A percentile compares a stretch with the other conserved stretches of the same genome.
phyloP scores from a whole-genome alignment of 1,140 invertebrate species.

The Apis dorsata region DNA sequence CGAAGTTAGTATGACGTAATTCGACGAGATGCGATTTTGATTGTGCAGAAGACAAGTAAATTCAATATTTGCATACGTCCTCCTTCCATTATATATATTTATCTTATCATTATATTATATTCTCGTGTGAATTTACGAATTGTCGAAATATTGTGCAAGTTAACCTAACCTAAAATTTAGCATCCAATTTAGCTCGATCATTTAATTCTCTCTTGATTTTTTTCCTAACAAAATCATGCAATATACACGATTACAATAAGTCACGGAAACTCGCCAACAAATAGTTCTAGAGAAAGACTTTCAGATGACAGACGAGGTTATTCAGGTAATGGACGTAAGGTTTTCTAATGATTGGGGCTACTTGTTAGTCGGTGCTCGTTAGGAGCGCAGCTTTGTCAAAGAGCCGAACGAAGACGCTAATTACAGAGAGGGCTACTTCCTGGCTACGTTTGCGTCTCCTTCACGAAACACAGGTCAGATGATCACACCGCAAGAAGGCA shows the following conservation, averaged over 20 bases:
- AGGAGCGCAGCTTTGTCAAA: conserved; percentile 66
- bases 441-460: conserved; percentile 43
- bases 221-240: not conserved
- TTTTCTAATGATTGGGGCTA: conserved; percentile 39
- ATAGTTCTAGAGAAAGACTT: not conserved
- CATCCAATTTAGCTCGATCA: too few relatives aligned
- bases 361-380: conserved; percentile 48
- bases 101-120: too few relatives aligned
- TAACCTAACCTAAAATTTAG: too few relatives aligned
- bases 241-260: too few relatives aligned
- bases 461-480: conserved; percentile 50
- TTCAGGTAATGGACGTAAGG: conserved; percentile 2
- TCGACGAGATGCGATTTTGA: not conserved
- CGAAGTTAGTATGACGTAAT: not conserved
- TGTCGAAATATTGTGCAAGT: too few relatives aligned
- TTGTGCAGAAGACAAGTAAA: not conserved
- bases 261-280: not conserved
- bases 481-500: conserved; percentile 55
- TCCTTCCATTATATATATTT: too few relatives aligned
- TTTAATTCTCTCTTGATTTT: too few relatives aligned
- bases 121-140: too few relatives aligned
- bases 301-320: not conserved
- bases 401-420: conserved; percentile 71
- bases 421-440: conserved; percentile 71
- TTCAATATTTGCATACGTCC: not conserved